Base-by-base conservation (phyloP, 1,140 invertebrate genomes). In the Metopolophium dirhodum region DNA sequence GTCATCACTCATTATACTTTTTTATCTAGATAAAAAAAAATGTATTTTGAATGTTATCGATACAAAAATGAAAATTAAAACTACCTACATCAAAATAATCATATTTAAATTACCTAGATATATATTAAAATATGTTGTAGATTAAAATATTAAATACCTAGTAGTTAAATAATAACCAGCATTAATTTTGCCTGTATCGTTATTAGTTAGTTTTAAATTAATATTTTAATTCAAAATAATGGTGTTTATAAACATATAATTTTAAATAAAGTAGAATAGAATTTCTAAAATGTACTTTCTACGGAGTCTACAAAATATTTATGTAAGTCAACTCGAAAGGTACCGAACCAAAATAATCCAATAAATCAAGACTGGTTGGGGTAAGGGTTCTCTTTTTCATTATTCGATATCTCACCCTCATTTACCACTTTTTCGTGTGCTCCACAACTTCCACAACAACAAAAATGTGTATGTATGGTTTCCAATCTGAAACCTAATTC, bases 401-500 rank as follows among this genome's bases (percentile, higher is more conserved):
- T 89, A 89, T 89, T 89, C 37, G 49, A 57, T 57, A 54, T 51
- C 87, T 37, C 51, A 37, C n/a, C 49, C 35, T 57, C 51, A n/a
- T 54, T 57, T 54, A 37, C 88, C 51, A 26, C 49, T 54, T 23
- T 89, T 89, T 57, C 8, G 49, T 54, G 47, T 41, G 14, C 35
- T 37, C n/a, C 20, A 37, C 49, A 37, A 89, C 87, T 35, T 37
- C 9, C 22, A 37, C 49, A 37, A 57, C 88, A 92, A 82, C 68
- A 83, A 51, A 83, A 68, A 49, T 35, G 77, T 85, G 47, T 83
- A 35, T 92, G n/a, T 92, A 47, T 85, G 47, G 83, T 92, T 82
- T 85, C 91, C 91, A 77, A 92, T 92, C 61, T n/a, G 68, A 92
- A 92, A 92, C 68, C 77, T 92, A 92, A 92, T 92, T 92, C 77